Evolutionary conservation across 2,888 invertebrate species (phyloP).

Genomic region (Limnephilus marmoratus): DNA sequence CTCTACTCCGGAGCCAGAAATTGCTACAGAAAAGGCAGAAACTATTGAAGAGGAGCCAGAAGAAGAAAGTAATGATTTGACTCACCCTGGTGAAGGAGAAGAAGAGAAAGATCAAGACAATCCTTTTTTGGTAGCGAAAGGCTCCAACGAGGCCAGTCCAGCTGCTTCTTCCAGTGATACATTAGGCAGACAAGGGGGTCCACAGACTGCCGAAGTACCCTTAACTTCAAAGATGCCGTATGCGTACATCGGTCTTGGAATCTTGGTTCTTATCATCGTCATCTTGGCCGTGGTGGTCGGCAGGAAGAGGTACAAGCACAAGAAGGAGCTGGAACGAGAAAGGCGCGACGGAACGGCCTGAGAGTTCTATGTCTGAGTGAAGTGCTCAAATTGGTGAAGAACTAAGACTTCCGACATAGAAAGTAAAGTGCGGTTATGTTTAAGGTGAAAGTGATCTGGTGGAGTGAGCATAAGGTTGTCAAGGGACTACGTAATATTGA

Average conservation of each 20-base stretch:
- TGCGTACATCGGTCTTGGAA: conserved; percentile 77
- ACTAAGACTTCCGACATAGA: background rate
- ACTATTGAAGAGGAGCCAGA: conserved; percentile 19
- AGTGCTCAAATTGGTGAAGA: conserved; percentile 43
- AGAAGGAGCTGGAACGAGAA: conserved; percentile 75
- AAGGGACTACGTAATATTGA: background rate
- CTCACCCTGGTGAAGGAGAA: conserved; percentile 10
- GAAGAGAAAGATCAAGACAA: conserved; percentile 52
- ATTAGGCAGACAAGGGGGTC: conserved; percentile 44
- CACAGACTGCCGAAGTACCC: conserved; percentile 46
- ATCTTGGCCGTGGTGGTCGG: conserved; percentile 74
- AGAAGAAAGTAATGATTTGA: conserved; percentile 4
- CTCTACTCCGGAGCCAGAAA: conserved; percentile 50
- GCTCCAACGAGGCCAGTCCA: conserved; percentile 51
- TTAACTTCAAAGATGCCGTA: conserved; percentile 68
- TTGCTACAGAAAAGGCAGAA: conserved; percentile 42
- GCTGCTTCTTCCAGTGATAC: conserved; percentile 63
- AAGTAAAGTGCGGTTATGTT: background rate
- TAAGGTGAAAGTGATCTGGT: background rate
- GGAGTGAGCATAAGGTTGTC: background rate
- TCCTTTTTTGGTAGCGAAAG: conserved; percentile 62
- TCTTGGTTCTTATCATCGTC: conserved; percentile 72
- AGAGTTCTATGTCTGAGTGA: conserved; percentile 66
- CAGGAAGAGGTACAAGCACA: conserved; percentile 75
- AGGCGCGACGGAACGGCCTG: conserved; percentile 70